Conservation (phyloP, 1,140 invertebrate genomes). For the Anastatus disparis region DNA sequence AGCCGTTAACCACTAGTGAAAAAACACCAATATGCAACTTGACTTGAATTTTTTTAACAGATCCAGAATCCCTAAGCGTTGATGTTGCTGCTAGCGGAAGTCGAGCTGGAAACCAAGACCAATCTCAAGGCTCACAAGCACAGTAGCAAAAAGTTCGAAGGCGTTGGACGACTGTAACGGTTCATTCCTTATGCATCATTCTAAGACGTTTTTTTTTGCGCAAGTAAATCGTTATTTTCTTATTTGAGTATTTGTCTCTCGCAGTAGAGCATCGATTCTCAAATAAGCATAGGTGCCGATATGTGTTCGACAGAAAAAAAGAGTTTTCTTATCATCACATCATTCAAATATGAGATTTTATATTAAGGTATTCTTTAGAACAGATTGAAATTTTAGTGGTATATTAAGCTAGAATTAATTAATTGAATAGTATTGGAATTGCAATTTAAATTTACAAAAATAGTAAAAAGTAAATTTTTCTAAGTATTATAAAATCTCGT, state of each 20-base stretch:
- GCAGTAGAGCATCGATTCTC: background rate
- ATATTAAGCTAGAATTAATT: background rate
- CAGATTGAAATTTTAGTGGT: background rate
- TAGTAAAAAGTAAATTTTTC: background rate
- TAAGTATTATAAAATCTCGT: conserved; percentile 11
- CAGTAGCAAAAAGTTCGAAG: conserved; percentile 37
- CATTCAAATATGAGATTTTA: conserved; percentile 26
- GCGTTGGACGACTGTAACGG: conserved; percentile 26
- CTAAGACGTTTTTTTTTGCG: conserved; percentile 28
- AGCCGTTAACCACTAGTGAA: background rate
- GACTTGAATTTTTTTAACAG: conserved; percentile 40
- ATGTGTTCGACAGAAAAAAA: conserved; percentile 9
- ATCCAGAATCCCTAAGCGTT: conserved; percentile 51
- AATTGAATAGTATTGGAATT: background rate
- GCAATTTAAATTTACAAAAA: no score
- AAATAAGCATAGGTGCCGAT: background rate
- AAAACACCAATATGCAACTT: background rate
- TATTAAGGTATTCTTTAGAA: background rate
- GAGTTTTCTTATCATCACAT: background rate
- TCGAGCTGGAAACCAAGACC: conserved; percentile 48
- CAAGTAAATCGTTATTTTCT: conserved; percentile 23
- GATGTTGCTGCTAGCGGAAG: conserved; percentile 52
- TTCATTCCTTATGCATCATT: conserved; percentile 36
- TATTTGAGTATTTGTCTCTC: background rate
- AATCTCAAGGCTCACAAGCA: conserved; percentile 41